These are phyloP conservation scores for Ibycter americanus DNA, from an alignment of 2,797 vertebrate genomes.

Conservation along the genomic window DNA sequence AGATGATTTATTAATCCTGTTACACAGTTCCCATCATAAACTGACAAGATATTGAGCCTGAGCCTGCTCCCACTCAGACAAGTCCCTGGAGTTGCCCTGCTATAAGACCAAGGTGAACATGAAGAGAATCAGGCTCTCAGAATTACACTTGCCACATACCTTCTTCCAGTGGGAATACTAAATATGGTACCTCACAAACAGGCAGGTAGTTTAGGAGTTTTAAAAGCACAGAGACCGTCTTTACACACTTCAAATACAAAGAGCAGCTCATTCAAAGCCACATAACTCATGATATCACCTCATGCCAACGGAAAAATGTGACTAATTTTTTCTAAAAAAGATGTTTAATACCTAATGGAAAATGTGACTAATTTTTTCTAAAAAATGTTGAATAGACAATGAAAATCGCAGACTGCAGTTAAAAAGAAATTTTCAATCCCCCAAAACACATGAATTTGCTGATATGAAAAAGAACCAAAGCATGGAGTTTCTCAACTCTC, in stretches of 20 bases:
- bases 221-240: neutral
- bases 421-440: neutral
- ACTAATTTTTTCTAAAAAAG: neutral
- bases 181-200: neutral
- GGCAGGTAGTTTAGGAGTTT: neutral
- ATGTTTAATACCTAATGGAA: no score
- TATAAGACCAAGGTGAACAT: neutral
- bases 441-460: neutral
- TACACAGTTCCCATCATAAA: neutral
- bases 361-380: neutral
- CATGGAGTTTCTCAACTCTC: neutral
- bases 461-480: neutral
- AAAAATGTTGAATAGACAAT: neutral
- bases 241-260: neutral
- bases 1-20: conserved; percentile 5
- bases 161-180: neutral
- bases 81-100: neutral
- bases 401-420: neutral
- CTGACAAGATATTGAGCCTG: neutral
- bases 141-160: neutral
- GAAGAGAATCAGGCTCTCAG: neutral
- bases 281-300: neutral
- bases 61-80: neutral
- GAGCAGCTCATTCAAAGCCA: neutral
- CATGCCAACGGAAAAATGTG: neutral